A percentile compares a stretch with the other conserved stretches of the same genome.
Conservation (phyloP, 2,797 vertebrate species). For the Sebastes matsubarae region DNA sequence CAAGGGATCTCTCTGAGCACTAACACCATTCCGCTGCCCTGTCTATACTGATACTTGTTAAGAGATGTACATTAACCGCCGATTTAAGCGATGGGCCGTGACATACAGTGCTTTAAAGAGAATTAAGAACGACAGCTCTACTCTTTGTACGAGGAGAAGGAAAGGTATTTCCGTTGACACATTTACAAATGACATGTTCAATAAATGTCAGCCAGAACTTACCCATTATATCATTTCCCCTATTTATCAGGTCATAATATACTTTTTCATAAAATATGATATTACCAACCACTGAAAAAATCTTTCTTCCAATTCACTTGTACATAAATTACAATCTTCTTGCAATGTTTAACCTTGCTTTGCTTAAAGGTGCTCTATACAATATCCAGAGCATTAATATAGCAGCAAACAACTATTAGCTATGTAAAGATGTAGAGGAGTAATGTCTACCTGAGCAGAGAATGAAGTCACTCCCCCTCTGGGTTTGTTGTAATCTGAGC, state of each 20-base stretch:
- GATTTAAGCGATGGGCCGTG: not conserved
- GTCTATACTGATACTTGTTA: conserved; percentile 31
- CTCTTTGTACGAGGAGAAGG: not conserved
- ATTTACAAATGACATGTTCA: conserved; percentile 9
- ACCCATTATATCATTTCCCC: not conserved
- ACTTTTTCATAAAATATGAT: not conserved
- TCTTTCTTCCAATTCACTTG: not conserved
- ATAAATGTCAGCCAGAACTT: not conserved
- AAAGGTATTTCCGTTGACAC: not conserved
- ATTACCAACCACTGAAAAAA: not conserved
- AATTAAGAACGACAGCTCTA: conserved; percentile 1
- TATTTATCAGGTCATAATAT: not conserved
- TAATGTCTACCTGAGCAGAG: not conserved
- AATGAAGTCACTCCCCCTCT: not conserved
- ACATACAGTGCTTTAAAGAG: not conserved
- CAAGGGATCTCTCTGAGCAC: conserved; percentile 16
- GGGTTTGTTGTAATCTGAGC: not conserved
- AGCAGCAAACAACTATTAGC: not conserved
- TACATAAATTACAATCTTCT: not conserved
- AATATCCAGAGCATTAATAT: not conserved
- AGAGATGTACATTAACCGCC: conserved; percentile 30
- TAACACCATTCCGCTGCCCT: conserved; percentile 12
- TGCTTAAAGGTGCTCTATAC: not conserved
- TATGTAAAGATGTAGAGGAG: not conserved
- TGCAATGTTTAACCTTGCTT: not conserved